These are phyloP conservation scores for Carapus acus DNA, from an alignment of 2,797 vertebrate genomes.

Conservation along the genomic window DNA sequence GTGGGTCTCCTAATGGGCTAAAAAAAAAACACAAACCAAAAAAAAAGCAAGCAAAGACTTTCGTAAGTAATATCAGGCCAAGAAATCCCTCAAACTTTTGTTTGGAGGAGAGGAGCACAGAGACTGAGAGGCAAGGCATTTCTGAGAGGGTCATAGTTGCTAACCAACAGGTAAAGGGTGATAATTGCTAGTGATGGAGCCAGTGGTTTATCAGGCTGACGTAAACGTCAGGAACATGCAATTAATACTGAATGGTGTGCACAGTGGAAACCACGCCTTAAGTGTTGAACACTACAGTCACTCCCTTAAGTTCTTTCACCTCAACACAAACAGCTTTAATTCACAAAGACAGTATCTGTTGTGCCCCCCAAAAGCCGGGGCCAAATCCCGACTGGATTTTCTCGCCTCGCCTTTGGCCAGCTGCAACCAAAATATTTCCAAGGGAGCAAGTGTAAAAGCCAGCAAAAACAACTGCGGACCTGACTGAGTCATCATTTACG, in stretches of 20 bases:
- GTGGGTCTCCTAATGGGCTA: conserved; percentile 59
- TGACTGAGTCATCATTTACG: conserved; percentile 65
- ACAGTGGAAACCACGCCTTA: conserved; percentile 34
- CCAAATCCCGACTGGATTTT: conserved; percentile 74
- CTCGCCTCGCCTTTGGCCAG: conserved; percentile 67
- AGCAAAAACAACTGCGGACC: conserved; percentile 71
- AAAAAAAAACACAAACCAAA: no score
- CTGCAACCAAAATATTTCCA: conserved; percentile 68
- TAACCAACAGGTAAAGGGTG: conserved; percentile 24
- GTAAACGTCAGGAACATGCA: conserved; percentile 42
- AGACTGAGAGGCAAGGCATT: conserved; percentile 1
- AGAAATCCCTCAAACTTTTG: conserved; percentile 52
- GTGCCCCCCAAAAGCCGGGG: conserved; percentile 67
- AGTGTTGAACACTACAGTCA: conserved; percentile 39
- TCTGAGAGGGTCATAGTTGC: conserved; percentile 24
- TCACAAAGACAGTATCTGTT: conserved; percentile 73
- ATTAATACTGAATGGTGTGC: conserved; percentile 52
- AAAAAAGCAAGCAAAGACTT: conserved; percentile 60
- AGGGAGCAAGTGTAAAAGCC: conserved; percentile 65
- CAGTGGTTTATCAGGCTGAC: conserved; percentile 42
- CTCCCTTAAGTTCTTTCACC: conserved; percentile 44
- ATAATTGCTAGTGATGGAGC: conserved; percentile 27
- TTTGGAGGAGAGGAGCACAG: conserved; percentile 11
- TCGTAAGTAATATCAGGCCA: conserved; percentile 66
- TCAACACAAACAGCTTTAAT: conserved; percentile 70